Conservation (phyloP, 2,797 vertebrate genomes). For the Propithecus perrieri region DNA sequence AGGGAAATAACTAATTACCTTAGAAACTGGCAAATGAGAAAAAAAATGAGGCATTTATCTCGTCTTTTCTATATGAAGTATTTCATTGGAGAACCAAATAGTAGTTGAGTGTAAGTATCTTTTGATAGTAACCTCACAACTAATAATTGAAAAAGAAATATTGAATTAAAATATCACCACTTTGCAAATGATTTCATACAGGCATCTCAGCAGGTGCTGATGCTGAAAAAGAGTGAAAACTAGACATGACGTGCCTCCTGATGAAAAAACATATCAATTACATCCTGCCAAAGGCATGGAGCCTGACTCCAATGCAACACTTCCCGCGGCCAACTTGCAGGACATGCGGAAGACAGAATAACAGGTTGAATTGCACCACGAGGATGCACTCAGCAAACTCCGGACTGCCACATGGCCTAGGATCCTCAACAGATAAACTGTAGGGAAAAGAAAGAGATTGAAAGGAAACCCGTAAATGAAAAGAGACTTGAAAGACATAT, state of each 20-base stretch:
- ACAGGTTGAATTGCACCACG: background rate
- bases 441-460: background rate
- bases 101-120: background rate
- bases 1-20: background rate
- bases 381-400: background rate
- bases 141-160: background rate
- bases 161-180: background rate
- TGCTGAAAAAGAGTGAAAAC: background rate
- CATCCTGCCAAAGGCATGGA: background rate
- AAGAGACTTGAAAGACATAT: background rate
- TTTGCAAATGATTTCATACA: background rate
- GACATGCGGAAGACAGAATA: background rate
- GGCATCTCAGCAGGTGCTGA: background rate
- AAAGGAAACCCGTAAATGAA: background rate
- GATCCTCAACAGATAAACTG: background rate
- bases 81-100: background rate
- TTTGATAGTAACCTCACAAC: background rate
- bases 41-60: background rate
- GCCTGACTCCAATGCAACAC: background rate
- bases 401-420: background rate
- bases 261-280: background rate
- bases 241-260: background rate
- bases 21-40: constrained; percentile 11
- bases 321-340: background rate
- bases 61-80: background rate